Conservation (phyloP, 2,888 invertebrate species). For the Lumbricus terrestris region DNA sequence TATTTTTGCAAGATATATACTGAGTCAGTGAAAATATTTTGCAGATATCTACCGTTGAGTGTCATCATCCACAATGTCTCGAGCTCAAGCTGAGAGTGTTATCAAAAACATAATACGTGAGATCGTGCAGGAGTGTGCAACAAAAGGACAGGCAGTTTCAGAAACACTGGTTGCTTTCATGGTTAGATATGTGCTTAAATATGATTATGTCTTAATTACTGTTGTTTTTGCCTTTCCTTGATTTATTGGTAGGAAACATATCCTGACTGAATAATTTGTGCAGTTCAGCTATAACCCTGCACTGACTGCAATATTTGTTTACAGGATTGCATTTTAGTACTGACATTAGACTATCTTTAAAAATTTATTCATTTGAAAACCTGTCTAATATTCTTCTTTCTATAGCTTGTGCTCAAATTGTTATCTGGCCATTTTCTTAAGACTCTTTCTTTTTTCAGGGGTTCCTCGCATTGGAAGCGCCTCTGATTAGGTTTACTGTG, state of each 20-base stretch:
- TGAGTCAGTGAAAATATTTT: background rate
- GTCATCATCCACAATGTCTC: conserved; percentile 48
- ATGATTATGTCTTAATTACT: background rate
- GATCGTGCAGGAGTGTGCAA: conserved; percentile 60
- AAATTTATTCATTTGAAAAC: conserved; percentile 3
- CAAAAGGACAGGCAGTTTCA: conserved; percentile 59
- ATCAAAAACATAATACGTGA: conserved; percentile 60
- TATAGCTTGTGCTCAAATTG: too few species aligned
- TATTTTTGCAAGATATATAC: background rate
- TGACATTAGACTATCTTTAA: background rate
- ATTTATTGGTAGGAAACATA: background rate
- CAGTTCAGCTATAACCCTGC: background rate
- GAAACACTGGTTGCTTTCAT: conserved; percentile 60
- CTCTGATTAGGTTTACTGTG: too few species aligned
- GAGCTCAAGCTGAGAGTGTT: conserved; percentile 59
- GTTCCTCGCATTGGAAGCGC: too few species aligned
- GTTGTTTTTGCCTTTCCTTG: background rate
- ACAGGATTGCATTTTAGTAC: background rate
- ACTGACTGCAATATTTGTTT: background rate
- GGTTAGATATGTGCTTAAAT: conserved; percentile 43
- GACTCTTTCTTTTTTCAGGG: too few species aligned
- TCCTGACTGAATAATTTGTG: background rate
- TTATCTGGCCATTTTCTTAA: too few species aligned
- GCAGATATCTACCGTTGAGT: background rate
- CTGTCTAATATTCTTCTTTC: too few species aligned